These are phyloP conservation scores for Agrilus mali DNA, from an alignment of 2,888 invertebrate species.

Conservation along the genomic window DNA sequence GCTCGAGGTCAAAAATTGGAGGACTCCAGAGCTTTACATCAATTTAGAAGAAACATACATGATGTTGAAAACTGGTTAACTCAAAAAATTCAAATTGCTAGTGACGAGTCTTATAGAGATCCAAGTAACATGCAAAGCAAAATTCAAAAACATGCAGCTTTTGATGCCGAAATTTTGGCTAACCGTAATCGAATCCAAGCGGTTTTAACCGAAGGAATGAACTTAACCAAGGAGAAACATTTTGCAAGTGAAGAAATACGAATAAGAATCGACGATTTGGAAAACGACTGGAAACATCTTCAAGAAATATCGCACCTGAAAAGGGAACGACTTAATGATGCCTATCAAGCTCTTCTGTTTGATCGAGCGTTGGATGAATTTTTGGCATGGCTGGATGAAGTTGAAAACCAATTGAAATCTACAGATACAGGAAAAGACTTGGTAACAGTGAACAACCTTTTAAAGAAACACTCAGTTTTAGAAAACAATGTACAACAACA, in stretches of 20 bases:
- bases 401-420: slow-evolving; percentile 61
- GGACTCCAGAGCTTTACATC: slow-evolving; percentile 80
- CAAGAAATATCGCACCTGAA: slow-evolving; percentile 73
- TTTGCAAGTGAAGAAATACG: slow-evolving; percentile 81
- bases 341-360: slow-evolving; percentile 82
- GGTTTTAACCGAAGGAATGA: slow-evolving; percentile 68
- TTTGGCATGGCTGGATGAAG: slow-evolving; percentile 85
- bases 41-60: slow-evolving; percentile 74
- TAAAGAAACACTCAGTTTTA: slow-evolving; percentile 68
- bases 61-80: slow-evolving; percentile 88
- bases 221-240: slow-evolving; percentile 65
- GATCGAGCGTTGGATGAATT: slow-evolving; percentile 85
- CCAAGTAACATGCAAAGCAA: slow-evolving; percentile 94
- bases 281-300: slow-evolving; percentile 76
- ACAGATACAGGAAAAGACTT: slow-evolving; percentile 81
- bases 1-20: slow-evolving; percentile 60
- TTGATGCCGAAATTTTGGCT: slow-evolving; percentile 87
- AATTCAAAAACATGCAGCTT: slow-evolving; percentile 90
- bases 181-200: slow-evolving; percentile 78
- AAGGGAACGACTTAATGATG: slow-evolving; percentile 74
- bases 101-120: slow-evolving; percentile 89
- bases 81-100: slow-evolving; percentile 85
- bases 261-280: slow-evolving; percentile 68
- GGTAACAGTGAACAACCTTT: slow-evolving; percentile 69
- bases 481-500: slow-evolving; percentile 79